Percentiles rank a stretch among this genome's conserved stretches.
Evolutionary conservation across 2,888 invertebrate species (phyloP).

Genomic region (Meteorus cinctellus): DNA sequence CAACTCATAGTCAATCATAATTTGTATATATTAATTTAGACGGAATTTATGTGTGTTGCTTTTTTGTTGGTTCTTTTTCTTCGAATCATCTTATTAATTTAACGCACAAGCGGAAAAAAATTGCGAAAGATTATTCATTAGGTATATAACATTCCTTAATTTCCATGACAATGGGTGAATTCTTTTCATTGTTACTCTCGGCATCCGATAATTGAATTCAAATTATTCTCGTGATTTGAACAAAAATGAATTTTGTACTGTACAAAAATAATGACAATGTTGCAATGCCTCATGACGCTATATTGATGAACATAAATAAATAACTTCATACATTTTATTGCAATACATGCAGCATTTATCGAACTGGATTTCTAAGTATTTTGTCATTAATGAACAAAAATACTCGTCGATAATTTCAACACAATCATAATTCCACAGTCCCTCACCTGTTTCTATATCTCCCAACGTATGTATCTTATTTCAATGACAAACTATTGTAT

Average conservation of each 20-base stretch:
- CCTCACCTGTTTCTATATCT: neutral
- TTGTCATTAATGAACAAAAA: neutral
- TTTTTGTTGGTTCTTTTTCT: neutral
- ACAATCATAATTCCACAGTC: neutral
- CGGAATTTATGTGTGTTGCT: neutral
- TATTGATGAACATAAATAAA: neutral
- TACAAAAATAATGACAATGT: neutral
- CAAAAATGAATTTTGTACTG: conserved; percentile 6
- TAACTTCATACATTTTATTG: neutral
- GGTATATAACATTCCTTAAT: neutral
- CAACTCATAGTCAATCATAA: neutral
- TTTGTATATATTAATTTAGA: neutral
- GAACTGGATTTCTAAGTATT: neutral
- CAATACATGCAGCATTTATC: neutral
- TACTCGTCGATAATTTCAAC: neutral
- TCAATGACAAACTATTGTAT: neutral
- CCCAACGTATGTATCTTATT: neutral
- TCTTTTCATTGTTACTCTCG: neutral
- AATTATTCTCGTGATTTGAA: neutral
- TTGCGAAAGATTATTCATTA: neutral
- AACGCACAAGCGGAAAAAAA: neutral
- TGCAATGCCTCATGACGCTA: neutral
- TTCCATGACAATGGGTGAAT: neutral
- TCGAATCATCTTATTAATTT: neutral
- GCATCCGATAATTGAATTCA: neutral